phyloP scores from a whole-genome alignment of 2,113 vertebrate genomes.

The Gila orcuttii region DNA sequence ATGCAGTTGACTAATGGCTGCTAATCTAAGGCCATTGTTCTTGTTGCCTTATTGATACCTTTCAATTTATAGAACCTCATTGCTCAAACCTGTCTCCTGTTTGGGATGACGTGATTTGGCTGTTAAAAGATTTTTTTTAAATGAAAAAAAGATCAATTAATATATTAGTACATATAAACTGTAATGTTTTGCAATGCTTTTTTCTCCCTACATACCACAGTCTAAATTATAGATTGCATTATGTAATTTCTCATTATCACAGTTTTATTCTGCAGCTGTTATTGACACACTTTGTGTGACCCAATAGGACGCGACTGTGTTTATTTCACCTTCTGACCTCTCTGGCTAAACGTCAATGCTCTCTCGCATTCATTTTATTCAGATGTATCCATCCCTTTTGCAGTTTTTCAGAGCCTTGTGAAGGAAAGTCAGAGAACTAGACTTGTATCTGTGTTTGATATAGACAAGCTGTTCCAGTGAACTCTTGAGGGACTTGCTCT shows the following conservation, averaged over 20 bases:
- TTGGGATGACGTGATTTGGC: constrained; percentile 7
- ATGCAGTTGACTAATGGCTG: constrained; percentile 73
- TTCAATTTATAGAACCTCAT: constrained; percentile 40
- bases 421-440: constrained; percentile 14
- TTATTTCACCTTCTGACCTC: constrained; percentile 54
- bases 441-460: constrained; percentile 37
- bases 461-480: constrained; percentile 30
- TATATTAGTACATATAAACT: not conserved
- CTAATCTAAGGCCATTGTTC: constrained; percentile 75
- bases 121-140: not conserved
- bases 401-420: constrained; percentile 26
- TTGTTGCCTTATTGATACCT: constrained; percentile 70
- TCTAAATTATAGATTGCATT: not conserved
- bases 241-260: not conserved
- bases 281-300: constrained; percentile 7
- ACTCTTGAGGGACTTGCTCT: constrained; percentile 45
- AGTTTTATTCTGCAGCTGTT: not conserved
- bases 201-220: not conserved
- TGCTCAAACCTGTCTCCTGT: constrained; percentile 8
- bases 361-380: constrained; percentile 18
- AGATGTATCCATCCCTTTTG: constrained; percentile 33
- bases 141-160: not conserved
- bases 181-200: not conserved
- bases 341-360: constrained; percentile 36
- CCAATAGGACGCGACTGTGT: not conserved